phyloP scores from a whole-genome alignment of 1,140 invertebrate species.

The Cyclina sinensis region DNA sequence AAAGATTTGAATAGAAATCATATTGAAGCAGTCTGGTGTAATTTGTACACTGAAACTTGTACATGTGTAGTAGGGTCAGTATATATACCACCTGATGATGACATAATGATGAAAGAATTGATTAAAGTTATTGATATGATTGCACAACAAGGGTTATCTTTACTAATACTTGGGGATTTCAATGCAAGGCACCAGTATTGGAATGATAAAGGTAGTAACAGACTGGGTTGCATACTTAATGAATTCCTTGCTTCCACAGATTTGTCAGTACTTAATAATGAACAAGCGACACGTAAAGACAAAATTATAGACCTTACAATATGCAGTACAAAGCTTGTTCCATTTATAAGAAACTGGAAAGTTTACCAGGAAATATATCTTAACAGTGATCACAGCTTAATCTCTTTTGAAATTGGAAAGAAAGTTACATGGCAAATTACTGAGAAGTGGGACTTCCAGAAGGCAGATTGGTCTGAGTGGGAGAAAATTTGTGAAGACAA shows the following conservation, averaged over 20 bases:
- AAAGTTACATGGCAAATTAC: neutral
- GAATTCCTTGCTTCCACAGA: neutral
- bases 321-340: neutral
- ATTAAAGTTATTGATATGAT: neutral
- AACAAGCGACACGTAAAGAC: neutral
- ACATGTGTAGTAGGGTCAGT: neutral
- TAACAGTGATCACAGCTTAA: slow-evolving; percentile 8
- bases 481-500: neutral
- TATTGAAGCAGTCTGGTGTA: slow-evolving; percentile 27
- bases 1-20: neutral
- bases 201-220: neutral
- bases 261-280: slow-evolving; percentile 11
- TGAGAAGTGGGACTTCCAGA: slow-evolving; percentile 7
- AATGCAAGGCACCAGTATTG: slow-evolving; percentile 27
- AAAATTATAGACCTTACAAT: slow-evolving; percentile 18
- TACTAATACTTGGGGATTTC: neutral
- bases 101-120: neutral
- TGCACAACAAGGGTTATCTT: neutral
- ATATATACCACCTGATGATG: neutral
- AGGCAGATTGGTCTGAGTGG: slow-evolving; percentile 5
- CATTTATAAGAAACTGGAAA: neutral
- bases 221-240: neutral
- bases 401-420: neutral
- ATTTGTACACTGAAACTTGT: neutral
- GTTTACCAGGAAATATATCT: slow-evolving; percentile 2